A percentile compares a stretch with the other conserved stretches of the same genome.
Conservation (phyloP, 2,113 vertebrate genomes). For the Malurus alboscapulatus region DNA sequence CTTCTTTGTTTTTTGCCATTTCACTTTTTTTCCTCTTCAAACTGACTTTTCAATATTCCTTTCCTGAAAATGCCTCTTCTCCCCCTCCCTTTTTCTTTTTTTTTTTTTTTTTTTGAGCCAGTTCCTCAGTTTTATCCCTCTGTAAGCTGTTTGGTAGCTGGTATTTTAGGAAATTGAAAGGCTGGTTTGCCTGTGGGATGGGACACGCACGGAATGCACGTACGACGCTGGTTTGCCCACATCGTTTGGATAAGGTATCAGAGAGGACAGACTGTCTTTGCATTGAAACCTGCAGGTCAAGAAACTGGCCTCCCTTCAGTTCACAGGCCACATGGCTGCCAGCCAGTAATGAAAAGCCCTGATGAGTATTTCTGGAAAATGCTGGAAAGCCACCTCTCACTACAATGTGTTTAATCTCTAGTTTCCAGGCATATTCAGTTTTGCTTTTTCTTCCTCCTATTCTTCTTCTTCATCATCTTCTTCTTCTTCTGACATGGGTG, state of each 20-base stretch:
- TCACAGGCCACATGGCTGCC: neutral
- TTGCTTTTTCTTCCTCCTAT: neutral
- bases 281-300: conserved; percentile 38
- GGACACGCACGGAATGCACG: neutral
- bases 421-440: neutral
- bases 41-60: neutral
- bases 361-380: conserved; percentile 29
- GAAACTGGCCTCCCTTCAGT: conserved; percentile 31
- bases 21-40: neutral
- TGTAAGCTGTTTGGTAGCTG: neutral
- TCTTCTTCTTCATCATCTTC: neutral
- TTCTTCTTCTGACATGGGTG: neutral
- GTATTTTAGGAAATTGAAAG: neutral
- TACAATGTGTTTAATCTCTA: neutral
- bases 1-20: neutral
- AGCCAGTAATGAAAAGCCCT: conserved; percentile 55
- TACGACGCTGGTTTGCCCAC: conserved; percentile 3
- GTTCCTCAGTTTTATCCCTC: neutral
- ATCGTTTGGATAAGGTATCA: conserved; percentile 46
- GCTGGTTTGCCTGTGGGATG: neutral
- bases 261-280: conserved; percentile 37
- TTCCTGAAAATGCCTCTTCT: neutral
- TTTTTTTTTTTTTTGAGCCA: neutral
- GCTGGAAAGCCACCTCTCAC: conserved; percentile 13
- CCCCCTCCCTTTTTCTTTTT: too few species aligned